Evolutionary conservation across 2,888 invertebrate genomes (phyloP), one percentile per base, ranked within the genome.

Genomic region (Limnephilus auricula): DNA sequence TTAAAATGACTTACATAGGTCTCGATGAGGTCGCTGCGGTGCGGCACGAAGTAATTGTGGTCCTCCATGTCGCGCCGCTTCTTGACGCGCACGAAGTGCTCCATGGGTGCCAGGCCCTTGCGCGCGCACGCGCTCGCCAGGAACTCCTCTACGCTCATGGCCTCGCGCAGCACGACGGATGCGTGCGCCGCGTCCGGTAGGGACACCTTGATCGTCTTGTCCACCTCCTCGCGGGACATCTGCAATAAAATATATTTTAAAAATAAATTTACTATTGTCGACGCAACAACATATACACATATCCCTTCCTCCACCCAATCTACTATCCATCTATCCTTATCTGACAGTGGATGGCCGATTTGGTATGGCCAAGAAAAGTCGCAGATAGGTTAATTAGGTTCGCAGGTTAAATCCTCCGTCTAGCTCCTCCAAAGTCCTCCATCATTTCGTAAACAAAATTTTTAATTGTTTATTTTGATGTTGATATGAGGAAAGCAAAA

Each of bases 111-210:
- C 93, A 99, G 97, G 94, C 98, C 98, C 94, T 99, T 98, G 93
- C 99, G 97, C 93, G 97, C 98, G 95, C 99, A 99, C 89, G 99
- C 99, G 93, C 97, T 98, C 84, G 98, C 98, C 93, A 99, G 96
- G 95, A 99, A 98, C 95, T 99, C 99, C 95, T 99, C 99, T 87
- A 99, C 99, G 78, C 99, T 98, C 98, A 99, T 99, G 93, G 98
- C 98, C 93, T 99, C 99, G 94, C 98, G 97, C 93, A 99, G 97
- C 94, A 97, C 98, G 93, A 99, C 98, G 91, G 98, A 98, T 89
- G 98, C 98, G 93, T 97, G 97, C 92, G 97, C 97, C 93, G 97
- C 98, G 95, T 99, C 99, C 92, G 99, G 99, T 94, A 99, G 97
- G 89, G 98, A 98, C 94, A 99, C 98, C 95, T 98, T 98, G 93